phyloP scores from a whole-genome alignment of 1,140 invertebrate species.

The Chionoecetes opilio region DNA sequence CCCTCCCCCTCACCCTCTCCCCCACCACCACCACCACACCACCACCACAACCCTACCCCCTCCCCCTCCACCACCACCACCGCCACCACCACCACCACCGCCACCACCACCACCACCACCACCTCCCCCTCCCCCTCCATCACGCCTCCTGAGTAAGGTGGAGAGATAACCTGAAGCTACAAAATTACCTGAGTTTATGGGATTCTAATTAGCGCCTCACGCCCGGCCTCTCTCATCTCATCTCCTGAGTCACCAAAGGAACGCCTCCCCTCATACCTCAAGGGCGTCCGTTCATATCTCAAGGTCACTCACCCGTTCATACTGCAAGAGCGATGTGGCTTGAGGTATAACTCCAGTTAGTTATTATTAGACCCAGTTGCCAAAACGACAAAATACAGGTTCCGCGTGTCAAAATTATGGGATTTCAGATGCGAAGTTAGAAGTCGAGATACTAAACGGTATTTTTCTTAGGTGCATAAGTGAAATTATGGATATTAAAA shows the following conservation, averaged over 20 bases:
- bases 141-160: slow-evolving; percentile 15
- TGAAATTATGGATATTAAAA: no score
- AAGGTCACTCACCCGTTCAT: no score
- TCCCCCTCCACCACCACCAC: neutral
- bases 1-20: neutral
- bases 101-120: no score
- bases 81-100: neutral
- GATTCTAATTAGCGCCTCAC: neutral
- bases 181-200: slow-evolving; percentile 30
- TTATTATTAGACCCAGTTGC: neutral
- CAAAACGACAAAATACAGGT: neutral
- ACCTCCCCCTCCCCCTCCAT: neutral
- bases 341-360: no score
- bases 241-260: neutral
- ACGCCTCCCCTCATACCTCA: neutral
- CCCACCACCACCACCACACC: neutral
- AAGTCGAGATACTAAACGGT: no score
- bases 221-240: slow-evolving; percentile 14
- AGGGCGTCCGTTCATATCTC: no score
- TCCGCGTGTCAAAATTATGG: no score
- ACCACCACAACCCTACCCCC: neutral
- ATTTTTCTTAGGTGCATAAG: no score
- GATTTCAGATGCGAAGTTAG: no score
- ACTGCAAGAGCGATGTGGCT: no score
- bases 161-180: slow-evolving; percentile 7